Base-by-base conservation (phyloP, 2,888 invertebrate genomes). In the Drosophila hamatofila region DNA sequence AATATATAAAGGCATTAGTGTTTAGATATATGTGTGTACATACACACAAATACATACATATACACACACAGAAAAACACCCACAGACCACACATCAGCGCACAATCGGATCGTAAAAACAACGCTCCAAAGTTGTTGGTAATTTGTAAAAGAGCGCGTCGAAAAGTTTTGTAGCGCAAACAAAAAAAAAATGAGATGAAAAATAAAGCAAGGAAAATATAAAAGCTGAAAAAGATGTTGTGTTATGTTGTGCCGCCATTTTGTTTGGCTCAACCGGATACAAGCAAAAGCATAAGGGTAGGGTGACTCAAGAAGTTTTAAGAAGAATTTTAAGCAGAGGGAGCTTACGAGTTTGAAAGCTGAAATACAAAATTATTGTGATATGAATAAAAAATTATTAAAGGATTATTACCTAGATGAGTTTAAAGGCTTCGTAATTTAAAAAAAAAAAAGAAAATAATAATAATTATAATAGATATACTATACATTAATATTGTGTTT, bases 81-180 rank as follows among this genome's bases (percentile, higher is more conserved):
- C 62, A 66, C 58, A 59, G 44, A 73, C 71, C 71, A 21, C 55
- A 67, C 59, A 42, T 75, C 83, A 83, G 75, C 79, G 74, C 72
- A 74, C 68, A 71, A 82, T 79, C 61, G 56, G 80, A 66, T 84
- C 75, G 72, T 78, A 81, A 88, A 83, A 78, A 89, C 69, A 64
- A 55, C 21, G 65, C 73, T 78, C 72, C 78, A 78, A 79, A 87
- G 81, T 83, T 82, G 82, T 90, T 90, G 91, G 91, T 90, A 92
- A 91, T 91, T 92, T 92, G 91, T 85, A 90, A 92, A 91, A 90
- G 85, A 89, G 89, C 81, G 89, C 90, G 87, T 87, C 90, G 90
- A 90, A 92, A 91, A 91, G 81, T 91, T 91, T 90, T 81, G 88
- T 83, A 77, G 77, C 81, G 77, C 80, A 72, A 68, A 60, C 64